Base-by-base conservation (phyloP, 53 echinoderm and acorn worm genomes). In the Crossaster papposus region DNA sequence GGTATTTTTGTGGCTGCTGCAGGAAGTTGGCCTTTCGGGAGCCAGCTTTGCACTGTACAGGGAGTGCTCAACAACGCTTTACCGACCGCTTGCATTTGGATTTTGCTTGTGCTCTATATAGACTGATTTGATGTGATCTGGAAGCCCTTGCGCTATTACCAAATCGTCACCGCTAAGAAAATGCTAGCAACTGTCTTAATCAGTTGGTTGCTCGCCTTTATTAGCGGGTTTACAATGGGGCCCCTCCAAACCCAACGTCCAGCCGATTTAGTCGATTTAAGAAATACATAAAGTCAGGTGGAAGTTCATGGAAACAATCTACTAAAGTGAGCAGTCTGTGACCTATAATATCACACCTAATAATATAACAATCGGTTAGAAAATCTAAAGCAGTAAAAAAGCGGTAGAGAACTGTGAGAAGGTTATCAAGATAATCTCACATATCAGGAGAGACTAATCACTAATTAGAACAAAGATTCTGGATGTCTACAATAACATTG, bases 11-110 rank as follows among this genome's bases (percentile, higher is more conserved):
- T 35, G 33, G 54, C 85, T 13, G 73, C 72, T 2, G 20, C 53
- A 30, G 85, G 85, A n/a, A 51, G 15, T 22, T 85, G 85, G 85
- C 85, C 85, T 31, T 65, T 82, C n/a, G 50, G 37, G 7, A 64
- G 82, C 65, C 38, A 65, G 2, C 68, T 82, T 3, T 68, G 65
- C 13, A 14, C 36, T 14, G 13, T 65, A 2, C 78, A 50, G 78
- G 78, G 78, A 22, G 52, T 78, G 29, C 51, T 78, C n/a, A 23
- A 50, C 22, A n/a, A 78, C 6, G 44, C 28, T n/a, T 24, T 51
- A 24, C 29, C 51, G 4, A 34, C 51, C 26, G 51, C 78, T 6
- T 51, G 78, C 51, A 20, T 78, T 7, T 78, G 78, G 78, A 34
- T 13, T 51, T 22, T 78, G n/a, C 24, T 78, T 3, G 24, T 51